Evolutionary conservation across 2,888 invertebrate genomes (phyloP), one percentile per base, ranked within the genome.

Genomic region (Empis livida): DNA sequence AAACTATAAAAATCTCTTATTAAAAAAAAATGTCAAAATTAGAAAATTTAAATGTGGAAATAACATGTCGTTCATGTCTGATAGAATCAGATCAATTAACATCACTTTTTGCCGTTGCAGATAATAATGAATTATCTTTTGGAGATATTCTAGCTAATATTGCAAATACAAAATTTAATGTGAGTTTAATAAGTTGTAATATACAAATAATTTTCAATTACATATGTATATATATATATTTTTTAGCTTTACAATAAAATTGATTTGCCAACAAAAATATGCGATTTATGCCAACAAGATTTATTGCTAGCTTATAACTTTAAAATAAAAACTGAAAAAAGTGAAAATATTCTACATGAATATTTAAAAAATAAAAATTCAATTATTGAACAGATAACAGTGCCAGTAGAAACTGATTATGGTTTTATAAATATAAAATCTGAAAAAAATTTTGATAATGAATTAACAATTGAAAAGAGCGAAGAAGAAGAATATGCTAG

Each of bases 41-140:
- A 41, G n/a, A 41, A 41, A 41, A 41, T 41, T 20, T 41, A n/a
- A 41, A 41, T 41, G 14, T 41, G 6, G 41, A 41, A n/a, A 41
- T 41, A n/a, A 41, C 41, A 41, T 41, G 41, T 10, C 20, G 41
- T 2, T 20, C 41, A 41, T 41, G 41, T 41, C 14, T 41, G 8
- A 11, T 20, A n/a, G 41, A 41, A n/a, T 41, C 23, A 9, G 41
- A 41, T 27, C 11, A 20, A n/a, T 27, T 41, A 27, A 16, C 41
- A 10, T 41, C 41, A 2, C 20, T 41, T 10, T 41, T 23, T 41
- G 20, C 41, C 2, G 27, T 23, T 6, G 8, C 41, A 14, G 27
- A 23, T 20, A 41, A 41, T 41, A 9, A 20, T 23, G 5, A 16
- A 11, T 3, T 39, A 17, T 17, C 39, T 11, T 39, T 39, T 2